Conservation (phyloP, 2,888 invertebrate genomes). For the Steromphala cineraria region DNA sequence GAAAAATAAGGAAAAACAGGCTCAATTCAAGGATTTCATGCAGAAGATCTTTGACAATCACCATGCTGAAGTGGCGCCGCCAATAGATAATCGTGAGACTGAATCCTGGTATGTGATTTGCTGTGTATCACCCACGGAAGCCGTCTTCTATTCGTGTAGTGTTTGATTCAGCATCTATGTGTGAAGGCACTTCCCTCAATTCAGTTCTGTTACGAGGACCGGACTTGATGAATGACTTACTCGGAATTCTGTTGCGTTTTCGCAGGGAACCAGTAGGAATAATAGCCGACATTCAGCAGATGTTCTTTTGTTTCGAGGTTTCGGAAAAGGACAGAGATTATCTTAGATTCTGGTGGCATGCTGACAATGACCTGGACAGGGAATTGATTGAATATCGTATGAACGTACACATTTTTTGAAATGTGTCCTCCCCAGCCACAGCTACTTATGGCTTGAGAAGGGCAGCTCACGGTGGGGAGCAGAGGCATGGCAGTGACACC, state of each 20-base stretch:
- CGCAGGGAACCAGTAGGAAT: slow-evolving; percentile 30
- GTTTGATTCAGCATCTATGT: too few relatives aligned
- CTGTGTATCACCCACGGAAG: slow-evolving; percentile 30
- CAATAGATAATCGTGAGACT: neutral
- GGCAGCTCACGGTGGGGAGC: slow-evolving; percentile 13
- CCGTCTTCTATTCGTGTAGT: too few relatives aligned
- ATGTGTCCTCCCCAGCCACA: slow-evolving; percentile 44
- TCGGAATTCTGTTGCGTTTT: slow-evolving; percentile 41
- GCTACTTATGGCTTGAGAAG: slow-evolving; percentile 39
- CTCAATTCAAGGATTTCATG: slow-evolving; percentile 30
- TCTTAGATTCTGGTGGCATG: slow-evolving; percentile 43
- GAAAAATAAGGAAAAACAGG: slow-evolving; percentile 7
- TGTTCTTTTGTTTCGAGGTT: slow-evolving; percentile 36
- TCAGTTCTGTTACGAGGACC: slow-evolving; percentile 31
- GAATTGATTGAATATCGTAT: slow-evolving; percentile 42
- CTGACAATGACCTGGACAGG: slow-evolving; percentile 28
- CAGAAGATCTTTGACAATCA: slow-evolving; percentile 25
- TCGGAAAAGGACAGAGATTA: slow-evolving; percentile 35
- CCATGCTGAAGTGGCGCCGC: slow-evolving; percentile 40
- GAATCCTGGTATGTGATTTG: slow-evolving; percentile 38
- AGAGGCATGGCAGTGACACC: slow-evolving; percentile 27
- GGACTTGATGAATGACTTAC: slow-evolving; percentile 38
- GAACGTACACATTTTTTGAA: slow-evolving; percentile 47
- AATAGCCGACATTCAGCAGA: slow-evolving; percentile 40
- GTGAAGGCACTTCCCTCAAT: too few relatives aligned